Base-by-base conservation (phyloP, 2,888 invertebrate species). In the Eupithecia pulchellata region DNA sequence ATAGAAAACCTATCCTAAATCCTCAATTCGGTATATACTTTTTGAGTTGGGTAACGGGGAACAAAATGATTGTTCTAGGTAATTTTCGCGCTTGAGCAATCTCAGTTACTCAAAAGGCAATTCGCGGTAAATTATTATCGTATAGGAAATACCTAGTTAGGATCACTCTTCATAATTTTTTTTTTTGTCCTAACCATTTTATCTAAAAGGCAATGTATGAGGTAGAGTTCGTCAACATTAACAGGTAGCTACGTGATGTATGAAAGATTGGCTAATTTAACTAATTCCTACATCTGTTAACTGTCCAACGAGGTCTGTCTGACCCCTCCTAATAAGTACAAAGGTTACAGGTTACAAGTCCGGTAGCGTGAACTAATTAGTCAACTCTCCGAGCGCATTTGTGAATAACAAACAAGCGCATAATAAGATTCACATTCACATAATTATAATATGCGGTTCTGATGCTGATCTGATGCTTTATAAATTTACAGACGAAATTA, bases 301-400 rank as follows among this genome's bases (percentile, higher is more conserved):
- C 57, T 20, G 57, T 29, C 57, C 57, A 29, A 17, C 29, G 17
- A 29, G 29, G 25, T 52, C 29, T 29, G 60, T 60, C 60, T 60
- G 60, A 60, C 60, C 60, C 32, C 32, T 57, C 29, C 30, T 30
- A 32, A 32, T 60, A 32, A 60, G n/a, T 60, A 57, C 29, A 57
- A 60, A 60, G 60, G 60, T 60, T 29, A 32, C 60, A 60, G 60
- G 60, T 60, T 60, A 60, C 11, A 60, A 32, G 32, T 32, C 60
- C 32, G 29, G 9, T 60, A 3, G 5, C 32, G 32, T n/a, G 9
- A 32, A 32, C 32, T 60, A 36, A 57, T 65, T 30, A 36, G 27
- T 36, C 34, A 57, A 17, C 9, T 34, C 57, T 55, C 25, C 20
- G 25, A 60, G 69, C 17, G 29, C 17, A 29, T 17, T 29, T 57